Conservation (phyloP, 2,888 invertebrate species). For the Eupsilia transversa region DNA sequence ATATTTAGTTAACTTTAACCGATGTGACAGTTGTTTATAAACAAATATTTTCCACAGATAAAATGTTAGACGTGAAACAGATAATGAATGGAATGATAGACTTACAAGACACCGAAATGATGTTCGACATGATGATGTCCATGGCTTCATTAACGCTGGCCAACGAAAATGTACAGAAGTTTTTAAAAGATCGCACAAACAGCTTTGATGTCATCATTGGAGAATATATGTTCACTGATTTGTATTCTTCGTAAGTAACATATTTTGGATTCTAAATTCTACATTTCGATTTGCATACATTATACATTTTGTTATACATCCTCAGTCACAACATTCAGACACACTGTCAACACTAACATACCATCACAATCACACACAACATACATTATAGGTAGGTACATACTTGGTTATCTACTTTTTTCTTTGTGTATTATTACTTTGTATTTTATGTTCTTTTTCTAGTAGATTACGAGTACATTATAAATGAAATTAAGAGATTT, state of each 20-base stretch:
- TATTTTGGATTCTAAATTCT: too few relatives aligned
- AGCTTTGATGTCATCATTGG: conserved; percentile 76
- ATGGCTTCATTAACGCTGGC: conserved; percentile 59
- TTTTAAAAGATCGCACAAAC: conserved; percentile 71
- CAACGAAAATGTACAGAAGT: conserved; percentile 66
- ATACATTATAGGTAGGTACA: too few relatives aligned
- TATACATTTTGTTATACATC: too few relatives aligned
- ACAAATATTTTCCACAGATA: conserved; percentile 56
- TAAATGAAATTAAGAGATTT: too few relatives aligned
- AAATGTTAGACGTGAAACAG: conserved; percentile 61
- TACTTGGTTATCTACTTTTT: too few relatives aligned
- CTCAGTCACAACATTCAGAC: too few relatives aligned
- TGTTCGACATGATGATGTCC: conserved; percentile 51
- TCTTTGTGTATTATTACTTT: too few relatives aligned
- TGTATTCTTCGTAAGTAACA: conserved; percentile 72
- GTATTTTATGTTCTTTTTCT: too few relatives aligned
- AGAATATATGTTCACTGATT: conserved; percentile 78
- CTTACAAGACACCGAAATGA: conserved; percentile 30
- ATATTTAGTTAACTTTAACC: conserved; percentile 34
- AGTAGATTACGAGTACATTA: too few relatives aligned
- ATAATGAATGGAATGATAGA: conserved; percentile 67
- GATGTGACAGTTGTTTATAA: neutral
- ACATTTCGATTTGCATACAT: too few relatives aligned
- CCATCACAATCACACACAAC: too few relatives aligned
- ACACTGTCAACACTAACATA: too few relatives aligned